A percentile compares a stretch with the other conserved stretches of the same genome.
Evolutionary conservation across 2,797 vertebrate species (phyloP).

Genomic region (Iguana delicatissima): DNA sequence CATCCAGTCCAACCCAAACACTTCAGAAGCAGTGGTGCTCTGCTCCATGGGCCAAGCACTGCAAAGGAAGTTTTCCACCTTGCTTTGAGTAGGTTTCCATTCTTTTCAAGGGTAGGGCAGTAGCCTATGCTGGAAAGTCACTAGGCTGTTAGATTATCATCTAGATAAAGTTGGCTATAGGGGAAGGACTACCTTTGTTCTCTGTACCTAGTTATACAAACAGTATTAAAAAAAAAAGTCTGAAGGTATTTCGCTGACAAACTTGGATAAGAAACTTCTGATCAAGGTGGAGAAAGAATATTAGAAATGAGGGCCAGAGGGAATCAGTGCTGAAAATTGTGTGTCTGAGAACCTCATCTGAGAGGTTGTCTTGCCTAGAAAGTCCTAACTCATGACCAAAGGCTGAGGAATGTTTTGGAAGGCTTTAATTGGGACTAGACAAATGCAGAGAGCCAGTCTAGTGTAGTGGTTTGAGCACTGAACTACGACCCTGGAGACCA

Average conservation of each 20-base stretch:
- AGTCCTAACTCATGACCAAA: background rate
- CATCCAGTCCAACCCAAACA: too few relatives aligned
- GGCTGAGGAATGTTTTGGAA: background rate
- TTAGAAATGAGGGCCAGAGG: background rate
- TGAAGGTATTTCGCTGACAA: background rate
- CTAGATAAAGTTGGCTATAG: background rate
- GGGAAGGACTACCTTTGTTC: slow-evolving; percentile 7
- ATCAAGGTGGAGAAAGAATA: background rate
- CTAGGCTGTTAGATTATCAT: background rate
- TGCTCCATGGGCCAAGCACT: background rate
- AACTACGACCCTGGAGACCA: too few relatives aligned
- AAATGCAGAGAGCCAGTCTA: background rate
- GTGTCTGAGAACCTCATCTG: background rate
- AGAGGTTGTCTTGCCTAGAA: background rate
- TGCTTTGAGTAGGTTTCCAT: background rate
- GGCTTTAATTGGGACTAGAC: too few relatives aligned
- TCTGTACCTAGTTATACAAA: background rate
- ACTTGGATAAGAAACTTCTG: background rate
- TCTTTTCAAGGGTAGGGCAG: background rate
- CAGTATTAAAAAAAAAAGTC: background rate
- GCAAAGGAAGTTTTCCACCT: background rate
- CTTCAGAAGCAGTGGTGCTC: background rate
- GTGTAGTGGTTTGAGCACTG: too few relatives aligned
- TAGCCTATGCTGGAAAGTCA: background rate
- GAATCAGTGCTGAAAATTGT: background rate